phyloP scores from a whole-genome alignment of 2,888 invertebrate species.

The Mycalesis mineus region DNA sequence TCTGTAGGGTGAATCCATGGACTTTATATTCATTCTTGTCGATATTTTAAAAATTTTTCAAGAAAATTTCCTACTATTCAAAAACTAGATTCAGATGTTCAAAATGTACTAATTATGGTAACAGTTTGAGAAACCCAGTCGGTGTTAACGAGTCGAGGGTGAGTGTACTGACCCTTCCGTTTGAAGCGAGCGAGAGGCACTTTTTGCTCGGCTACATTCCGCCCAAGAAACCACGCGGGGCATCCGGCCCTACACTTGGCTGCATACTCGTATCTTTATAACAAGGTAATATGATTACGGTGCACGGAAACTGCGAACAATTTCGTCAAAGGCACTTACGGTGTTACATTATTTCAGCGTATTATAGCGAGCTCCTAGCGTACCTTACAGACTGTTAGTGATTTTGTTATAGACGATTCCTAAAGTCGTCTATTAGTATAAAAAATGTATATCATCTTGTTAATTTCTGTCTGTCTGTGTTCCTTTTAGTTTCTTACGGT shows the following conservation, averaged over 20 bases:
- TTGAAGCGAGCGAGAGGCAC: conserved; percentile 57
- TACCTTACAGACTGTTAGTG: too few relatives aligned
- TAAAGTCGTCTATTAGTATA: too few relatives aligned
- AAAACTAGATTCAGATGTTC: not conserved
- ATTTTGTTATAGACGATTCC: too few relatives aligned
- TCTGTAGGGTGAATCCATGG: too few relatives aligned
- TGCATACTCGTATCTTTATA: conserved; percentile 11
- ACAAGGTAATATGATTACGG: conserved; percentile 12
- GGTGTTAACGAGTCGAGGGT: conserved; percentile 54
- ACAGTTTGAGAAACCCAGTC: conserved; percentile 42
- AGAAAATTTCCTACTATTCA: too few relatives aligned
- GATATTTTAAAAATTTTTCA: too few relatives aligned
- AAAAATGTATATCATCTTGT: too few relatives aligned
- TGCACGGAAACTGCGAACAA: not conserved
- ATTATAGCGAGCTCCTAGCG: not conserved
- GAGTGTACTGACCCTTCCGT: conserved; percentile 62
- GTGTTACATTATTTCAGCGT: not conserved
- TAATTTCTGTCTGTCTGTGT: too few relatives aligned
- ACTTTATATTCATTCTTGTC: too few relatives aligned
- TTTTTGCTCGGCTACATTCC: conserved; percentile 70
- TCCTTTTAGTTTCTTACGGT: too few relatives aligned
- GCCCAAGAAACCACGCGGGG: conserved; percentile 52
- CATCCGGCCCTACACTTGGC: conserved; percentile 33
- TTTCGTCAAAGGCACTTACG: conserved; percentile 4
- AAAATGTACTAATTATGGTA: not conserved